phyloP scores from a whole-genome alignment of 64 coral and sea anemone genomes.

The Anthopleura sola region DNA sequence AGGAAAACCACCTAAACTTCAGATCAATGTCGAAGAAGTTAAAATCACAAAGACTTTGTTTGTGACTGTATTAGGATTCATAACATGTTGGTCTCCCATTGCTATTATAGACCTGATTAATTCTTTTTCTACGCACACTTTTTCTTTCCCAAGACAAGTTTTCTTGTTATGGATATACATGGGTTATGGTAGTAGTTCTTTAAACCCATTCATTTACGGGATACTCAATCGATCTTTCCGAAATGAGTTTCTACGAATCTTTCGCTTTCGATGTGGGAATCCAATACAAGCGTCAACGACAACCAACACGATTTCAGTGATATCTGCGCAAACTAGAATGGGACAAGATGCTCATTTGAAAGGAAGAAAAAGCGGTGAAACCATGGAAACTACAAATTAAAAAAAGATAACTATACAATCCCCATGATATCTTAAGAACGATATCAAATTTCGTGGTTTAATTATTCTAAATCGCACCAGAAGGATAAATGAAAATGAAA shows the following conservation, averaged over 20 bases:
- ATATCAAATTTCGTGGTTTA: too few species aligned
- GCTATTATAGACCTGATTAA: constrained; percentile 26
- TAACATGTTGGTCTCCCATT: constrained; percentile 22
- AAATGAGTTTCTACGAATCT: constrained; percentile 37
- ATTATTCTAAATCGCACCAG: too few species aligned
- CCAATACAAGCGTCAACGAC: background rate
- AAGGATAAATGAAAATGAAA: too few species aligned
- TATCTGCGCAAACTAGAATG: background rate
- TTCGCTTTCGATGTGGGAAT: background rate
- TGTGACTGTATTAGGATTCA: constrained; percentile 25
- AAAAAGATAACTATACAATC: too few species aligned
- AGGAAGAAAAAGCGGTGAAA: background rate
- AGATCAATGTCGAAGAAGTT: constrained; percentile 31
- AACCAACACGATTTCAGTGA: background rate
- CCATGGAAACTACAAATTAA: too few species aligned
- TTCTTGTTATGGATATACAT: constrained; percentile 11
- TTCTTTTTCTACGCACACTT: background rate
- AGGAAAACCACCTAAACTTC: background rate
- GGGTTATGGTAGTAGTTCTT: background rate
- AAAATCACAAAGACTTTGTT: constrained; percentile 35
- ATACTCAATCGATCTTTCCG: constrained; percentile 35
- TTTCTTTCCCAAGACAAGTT: constrained; percentile 24
- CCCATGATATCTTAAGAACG: too few species aligned
- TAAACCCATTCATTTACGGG: constrained; percentile 54
- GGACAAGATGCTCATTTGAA: background rate